Percentiles rank a stretch among this genome's conserved stretches.
Evolutionary conservation across 2,888 invertebrate genomes (phyloP).

Genomic region (Drosophila limbata): DNA sequence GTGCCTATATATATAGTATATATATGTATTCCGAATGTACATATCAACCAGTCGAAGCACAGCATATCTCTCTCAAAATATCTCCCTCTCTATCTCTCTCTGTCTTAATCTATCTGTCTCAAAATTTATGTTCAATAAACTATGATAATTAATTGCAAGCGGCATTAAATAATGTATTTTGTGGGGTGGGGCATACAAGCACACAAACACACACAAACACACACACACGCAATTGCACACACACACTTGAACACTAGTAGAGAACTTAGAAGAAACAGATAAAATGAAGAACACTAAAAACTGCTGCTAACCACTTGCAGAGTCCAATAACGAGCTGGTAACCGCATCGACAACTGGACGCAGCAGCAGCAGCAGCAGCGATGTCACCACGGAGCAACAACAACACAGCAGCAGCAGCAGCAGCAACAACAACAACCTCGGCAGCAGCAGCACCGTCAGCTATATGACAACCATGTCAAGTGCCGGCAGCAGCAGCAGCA

Average conservation of each 20-base stretch:
- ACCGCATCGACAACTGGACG: constrained; percentile 78
- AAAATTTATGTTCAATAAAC: constrained; percentile 70
- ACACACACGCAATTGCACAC: constrained; percentile 19
- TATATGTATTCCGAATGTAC: constrained; percentile 69
- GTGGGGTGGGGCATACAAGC: constrained; percentile 30
- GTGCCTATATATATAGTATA: constrained; percentile 20
- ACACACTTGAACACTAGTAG: constrained; percentile 21
- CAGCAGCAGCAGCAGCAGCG: constrained; percentile 74
- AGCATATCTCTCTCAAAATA: constrained; percentile 45
- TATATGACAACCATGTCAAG: constrained; percentile 69
- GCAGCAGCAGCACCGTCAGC: constrained; percentile 62
- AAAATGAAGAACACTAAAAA: constrained; percentile 51
- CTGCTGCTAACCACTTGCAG: constrained; percentile 73
- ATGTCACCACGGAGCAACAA: constrained; percentile 86
- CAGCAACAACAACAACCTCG: constrained; percentile 63
- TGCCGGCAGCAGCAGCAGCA: constrained; percentile 51
- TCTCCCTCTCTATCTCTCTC: constrained; percentile 18
- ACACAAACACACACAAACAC: constrained; percentile 18
- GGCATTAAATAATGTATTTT: constrained; percentile 29
- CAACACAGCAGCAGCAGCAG: constrained; percentile 85
- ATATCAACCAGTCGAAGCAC: constrained; percentile 60
- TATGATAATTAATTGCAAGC: constrained; percentile 51
- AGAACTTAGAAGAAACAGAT: constrained; percentile 6
- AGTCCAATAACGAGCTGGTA: constrained; percentile 77
- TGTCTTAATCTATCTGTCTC: constrained; percentile 29